Evolutionary conservation across 2,888 invertebrate species (phyloP).

Genomic region (Marasmarcha lunaedactyla): DNA sequence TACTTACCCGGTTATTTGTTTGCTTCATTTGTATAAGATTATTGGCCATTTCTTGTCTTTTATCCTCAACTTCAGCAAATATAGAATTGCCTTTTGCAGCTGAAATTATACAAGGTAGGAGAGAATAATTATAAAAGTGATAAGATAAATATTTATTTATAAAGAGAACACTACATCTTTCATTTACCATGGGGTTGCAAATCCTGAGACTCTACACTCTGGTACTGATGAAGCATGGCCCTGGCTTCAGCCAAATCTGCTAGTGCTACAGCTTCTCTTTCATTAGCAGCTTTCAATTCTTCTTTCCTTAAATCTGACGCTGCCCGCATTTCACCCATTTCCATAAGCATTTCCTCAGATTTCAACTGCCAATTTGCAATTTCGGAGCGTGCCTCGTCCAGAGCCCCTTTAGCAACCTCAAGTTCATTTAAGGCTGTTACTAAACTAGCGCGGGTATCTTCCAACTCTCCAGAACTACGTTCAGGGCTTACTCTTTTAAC

Average conservation of each 20-base stretch:
- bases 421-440: constrained; percentile 35
- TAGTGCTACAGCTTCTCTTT: constrained; percentile 42
- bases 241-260: constrained; percentile 49
- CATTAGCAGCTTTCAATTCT: constrained; percentile 38
- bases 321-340: constrained; percentile 41
- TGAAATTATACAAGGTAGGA: constrained; percentile 24
- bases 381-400: constrained; percentile 39
- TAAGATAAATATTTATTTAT: no score
- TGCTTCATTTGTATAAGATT: constrained; percentile 71
- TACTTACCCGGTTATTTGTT: constrained; percentile 58
- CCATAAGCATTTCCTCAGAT: constrained; percentile 39
- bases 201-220: constrained; percentile 27
- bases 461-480: constrained; percentile 42
- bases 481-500: constrained; percentile 34
- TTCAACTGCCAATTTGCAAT: constrained; percentile 40
- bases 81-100: constrained; percentile 74
- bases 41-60: constrained; percentile 73
- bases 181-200: constrained; percentile 47
- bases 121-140: constrained; percentile 4
- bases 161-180: no score
- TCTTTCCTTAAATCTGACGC: constrained; percentile 43
- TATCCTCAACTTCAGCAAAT: constrained; percentile 76
- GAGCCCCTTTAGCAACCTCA: constrained; percentile 30
- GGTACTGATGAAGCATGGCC: constrained; percentile 36
- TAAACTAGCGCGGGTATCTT: constrained; percentile 37